Percentiles rank a stretch among this genome's conserved stretches.
These are phyloP conservation scores for Mythimna vitellina DNA, from an alignment of 2,888 invertebrate genomes.

Conservation along the genomic window DNA sequence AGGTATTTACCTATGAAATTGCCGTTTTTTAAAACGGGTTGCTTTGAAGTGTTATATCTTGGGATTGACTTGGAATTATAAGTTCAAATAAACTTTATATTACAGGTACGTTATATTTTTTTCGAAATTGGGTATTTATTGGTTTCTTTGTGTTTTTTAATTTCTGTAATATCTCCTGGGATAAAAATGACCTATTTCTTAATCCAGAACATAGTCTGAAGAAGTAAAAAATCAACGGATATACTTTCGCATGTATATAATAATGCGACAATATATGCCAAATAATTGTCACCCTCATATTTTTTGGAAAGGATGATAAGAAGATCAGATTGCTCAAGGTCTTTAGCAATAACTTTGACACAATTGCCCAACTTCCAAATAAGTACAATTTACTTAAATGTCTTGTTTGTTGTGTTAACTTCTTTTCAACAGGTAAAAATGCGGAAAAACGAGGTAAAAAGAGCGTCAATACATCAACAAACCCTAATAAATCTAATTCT, in stretches of 20 bases:
- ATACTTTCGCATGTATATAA: no score
- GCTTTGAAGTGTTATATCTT: no score
- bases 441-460: neutral
- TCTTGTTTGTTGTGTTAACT: neutral
- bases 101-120: no score
- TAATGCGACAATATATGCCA: no score
- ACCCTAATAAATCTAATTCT: constrained; percentile 6
- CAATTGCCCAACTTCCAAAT: constrained; percentile 1
- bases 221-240: no score
- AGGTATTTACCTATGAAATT: neutral
- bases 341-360: neutral
- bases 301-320: neutral
- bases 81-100: no score
- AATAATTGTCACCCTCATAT: neutral
- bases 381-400: neutral
- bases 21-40: neutral
- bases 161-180: no score
- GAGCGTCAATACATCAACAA: neutral
- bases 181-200: no score
- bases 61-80: no score
- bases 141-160: no score
- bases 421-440: neutral
- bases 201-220: no score
- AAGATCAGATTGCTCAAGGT: neutral
- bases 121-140: no score